Base-by-base conservation (phyloP, 2,888 invertebrate species). In the Spisula subtruncata region DNA sequence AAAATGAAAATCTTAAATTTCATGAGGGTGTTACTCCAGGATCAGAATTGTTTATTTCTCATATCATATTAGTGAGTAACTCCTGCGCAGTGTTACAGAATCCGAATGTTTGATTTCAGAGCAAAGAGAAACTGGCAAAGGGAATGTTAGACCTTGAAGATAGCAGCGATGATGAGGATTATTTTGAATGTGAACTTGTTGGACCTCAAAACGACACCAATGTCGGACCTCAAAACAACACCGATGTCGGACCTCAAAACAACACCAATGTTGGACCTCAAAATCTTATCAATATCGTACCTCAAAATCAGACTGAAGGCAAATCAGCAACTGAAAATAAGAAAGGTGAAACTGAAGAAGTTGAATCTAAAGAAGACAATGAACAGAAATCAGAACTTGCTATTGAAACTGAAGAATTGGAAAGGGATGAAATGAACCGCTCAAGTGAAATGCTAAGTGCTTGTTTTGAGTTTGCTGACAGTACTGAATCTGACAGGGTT, bases 141-240 rank as follows among this genome's bases (percentile, higher is more conserved):
- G 82, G 83, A 32, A 54, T 89, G 48, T 86, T 86, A 80, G 86
- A 86, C 10, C 35, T 89, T 41, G 89, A 89, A 41, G 86, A 83
- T 25, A 80, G 80, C 54, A 85, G 82, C 60, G 82, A 51, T 51
- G 86, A 86, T 18, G 86, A 85, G 18, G 79, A 85, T 60, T 81
- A 60, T 60, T 41, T 35, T 41, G 81, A 85, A 14, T 41, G 41
- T 85, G 75, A 32, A 35, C 14, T 35, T 32, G 75, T 35, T 2
- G 75, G 18, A 48, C 12, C 35, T 20, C n/a, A 41, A 46, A 80
- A 1, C 10, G n/a, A 46, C 41, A 41, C 14, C 0, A 20, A 20
- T n/a, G 80, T n/a, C 18, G 41, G 18, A 20, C 12, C 35, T 20
- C n/a, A 41, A 46, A 80, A n/a, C 10, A 5, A 46, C 41, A n/a